Conservation (phyloP, 1,140 invertebrate genomes). For the Carcinoscorpius rotundicauda region DNA sequence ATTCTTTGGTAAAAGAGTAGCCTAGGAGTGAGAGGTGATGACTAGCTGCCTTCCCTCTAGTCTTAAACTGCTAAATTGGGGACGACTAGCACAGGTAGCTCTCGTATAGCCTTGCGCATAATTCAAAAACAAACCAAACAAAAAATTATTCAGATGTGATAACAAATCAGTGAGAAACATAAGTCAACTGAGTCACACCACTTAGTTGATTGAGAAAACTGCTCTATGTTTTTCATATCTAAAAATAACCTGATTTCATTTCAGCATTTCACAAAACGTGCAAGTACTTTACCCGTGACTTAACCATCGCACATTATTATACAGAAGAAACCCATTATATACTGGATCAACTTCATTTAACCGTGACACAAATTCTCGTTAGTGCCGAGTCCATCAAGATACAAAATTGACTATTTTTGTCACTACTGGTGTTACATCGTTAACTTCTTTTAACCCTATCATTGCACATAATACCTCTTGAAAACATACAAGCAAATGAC, state of each 20-base stretch:
- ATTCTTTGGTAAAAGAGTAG: too few relatives aligned
- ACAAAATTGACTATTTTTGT: slow-evolving; percentile 1
- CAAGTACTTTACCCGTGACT: not conserved
- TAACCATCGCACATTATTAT: not conserved
- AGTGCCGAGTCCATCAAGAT: not conserved
- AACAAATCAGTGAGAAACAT: not conserved
- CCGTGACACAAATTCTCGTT: not conserved
- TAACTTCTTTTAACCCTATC: not conserved
- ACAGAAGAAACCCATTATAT: not conserved
- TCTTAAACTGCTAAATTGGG: too few relatives aligned
- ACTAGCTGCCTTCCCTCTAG: too few relatives aligned
- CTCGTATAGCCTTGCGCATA: too few relatives aligned
- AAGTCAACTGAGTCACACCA: not conserved
- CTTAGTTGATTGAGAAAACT: not conserved
- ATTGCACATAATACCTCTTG: not conserved
- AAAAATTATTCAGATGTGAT: too few relatives aligned
- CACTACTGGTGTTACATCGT: not conserved
- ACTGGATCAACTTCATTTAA: slow-evolving; percentile 1
- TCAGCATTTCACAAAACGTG: not conserved
- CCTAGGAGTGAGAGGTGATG: too few relatives aligned
- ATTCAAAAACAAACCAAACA: too few relatives aligned
- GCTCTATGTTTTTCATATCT: not conserved
- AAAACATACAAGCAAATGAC: not conserved
- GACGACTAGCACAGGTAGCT: too few relatives aligned
- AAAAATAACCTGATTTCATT: not conserved